Evolutionary conservation across 2,888 invertebrate species (phyloP).

Genomic region (Ophonus ardosiacus): DNA sequence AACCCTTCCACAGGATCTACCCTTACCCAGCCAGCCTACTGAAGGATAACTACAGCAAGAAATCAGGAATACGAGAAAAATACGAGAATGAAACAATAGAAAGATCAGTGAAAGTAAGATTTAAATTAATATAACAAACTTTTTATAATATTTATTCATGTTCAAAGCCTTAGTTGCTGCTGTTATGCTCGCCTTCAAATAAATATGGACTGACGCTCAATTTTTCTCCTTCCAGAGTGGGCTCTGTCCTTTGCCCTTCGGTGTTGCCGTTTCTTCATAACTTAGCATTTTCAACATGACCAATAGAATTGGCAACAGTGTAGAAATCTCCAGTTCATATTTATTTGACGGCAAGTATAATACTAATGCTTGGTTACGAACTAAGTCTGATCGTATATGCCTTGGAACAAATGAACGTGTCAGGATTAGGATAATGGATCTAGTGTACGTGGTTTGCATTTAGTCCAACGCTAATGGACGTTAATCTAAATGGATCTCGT

Average conservation of each 20-base stretch:
- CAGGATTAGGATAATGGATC: slow-evolving; percentile 42
- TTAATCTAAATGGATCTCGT: slow-evolving; percentile 35
- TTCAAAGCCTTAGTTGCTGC: too few relatives aligned
- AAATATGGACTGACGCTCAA: too few relatives aligned
- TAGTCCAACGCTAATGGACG: slow-evolving; percentile 17
- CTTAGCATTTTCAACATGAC: too few relatives aligned
- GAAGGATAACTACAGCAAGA: neutral
- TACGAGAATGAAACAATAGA: neutral
- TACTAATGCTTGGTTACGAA: neutral
- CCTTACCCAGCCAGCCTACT: neutral
- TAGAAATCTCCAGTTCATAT: too few relatives aligned
- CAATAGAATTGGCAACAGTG: too few relatives aligned
- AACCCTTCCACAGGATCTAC: neutral
- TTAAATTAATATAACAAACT: neutral
- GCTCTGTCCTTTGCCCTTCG: too few relatives aligned
- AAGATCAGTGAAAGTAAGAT: neutral
- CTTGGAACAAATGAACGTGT: slow-evolving; percentile 38
- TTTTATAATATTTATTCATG: too few relatives aligned
- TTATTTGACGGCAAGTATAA: too few relatives aligned
- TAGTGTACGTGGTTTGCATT: slow-evolving; percentile 26
- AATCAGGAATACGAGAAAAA: too few relatives aligned
- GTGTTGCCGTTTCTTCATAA: too few relatives aligned
- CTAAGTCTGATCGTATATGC: slow-evolving; percentile 35
- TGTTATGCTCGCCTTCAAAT: too few relatives aligned
- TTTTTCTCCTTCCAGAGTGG: too few relatives aligned